Percentiles rank a stretch among this genome's conserved stretches.
phyloP scores from a whole-genome alignment of 2,888 invertebrate species.

The Melanostoma scalare region DNA sequence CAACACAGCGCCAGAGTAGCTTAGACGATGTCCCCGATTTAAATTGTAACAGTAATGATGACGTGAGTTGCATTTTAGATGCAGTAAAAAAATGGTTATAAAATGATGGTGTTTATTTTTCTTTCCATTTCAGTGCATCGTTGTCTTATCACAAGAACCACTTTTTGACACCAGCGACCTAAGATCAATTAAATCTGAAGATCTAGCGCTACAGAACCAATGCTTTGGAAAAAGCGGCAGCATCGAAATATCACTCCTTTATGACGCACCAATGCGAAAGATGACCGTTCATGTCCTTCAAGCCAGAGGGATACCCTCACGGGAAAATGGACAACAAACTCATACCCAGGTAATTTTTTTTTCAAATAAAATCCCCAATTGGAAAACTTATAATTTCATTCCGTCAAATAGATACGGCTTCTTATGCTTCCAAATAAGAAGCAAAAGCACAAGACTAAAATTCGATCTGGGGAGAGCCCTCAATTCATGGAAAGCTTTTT shows the following conservation, averaged over 20 bases:
- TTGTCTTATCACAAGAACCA: conserved; percentile 82
- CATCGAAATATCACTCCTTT: conserved; percentile 93
- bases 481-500: conserved; percentile 96
- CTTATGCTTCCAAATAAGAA: conserved; percentile 95
- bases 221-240: conserved; percentile 86
- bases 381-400: conserved; percentile 4
- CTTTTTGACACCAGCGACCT: conserved; percentile 82
- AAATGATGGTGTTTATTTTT: conserved; percentile 25
- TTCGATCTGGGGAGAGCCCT: conserved; percentile 94
- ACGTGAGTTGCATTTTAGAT: conserved; percentile 83
- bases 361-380: neutral
- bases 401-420: conserved; percentile 87
- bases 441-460: conserved; percentile 96
- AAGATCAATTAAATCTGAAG: conserved; percentile 81
- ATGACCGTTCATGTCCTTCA: conserved; percentile 96
- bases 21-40: conserved; percentile 83
- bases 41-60: conserved; percentile 87
- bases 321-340: conserved; percentile 86
- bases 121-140: conserved; percentile 82
- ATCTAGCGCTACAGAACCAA: conserved; percentile 82
- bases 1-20: conserved; percentile 77
- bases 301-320: conserved; percentile 90
- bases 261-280: conserved; percentile 94
- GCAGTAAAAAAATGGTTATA: neutral
- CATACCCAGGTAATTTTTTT: conserved; percentile 85